Evolutionary conservation across 2,113 vertebrate species (phyloP).

Genomic region (Sylvietta virens): DNA sequence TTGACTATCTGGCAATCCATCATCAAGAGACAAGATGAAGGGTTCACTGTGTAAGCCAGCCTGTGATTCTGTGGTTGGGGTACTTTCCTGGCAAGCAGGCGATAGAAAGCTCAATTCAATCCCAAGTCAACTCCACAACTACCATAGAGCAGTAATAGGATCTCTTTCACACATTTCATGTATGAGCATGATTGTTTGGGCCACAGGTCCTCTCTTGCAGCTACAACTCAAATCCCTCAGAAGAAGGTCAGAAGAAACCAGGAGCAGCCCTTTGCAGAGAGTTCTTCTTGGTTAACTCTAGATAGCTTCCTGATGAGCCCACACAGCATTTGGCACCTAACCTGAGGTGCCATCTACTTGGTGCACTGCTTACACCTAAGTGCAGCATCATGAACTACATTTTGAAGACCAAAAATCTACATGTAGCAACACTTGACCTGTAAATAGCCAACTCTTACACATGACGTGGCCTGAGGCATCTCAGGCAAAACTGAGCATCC

Average conservation of each 20-base stretch:
- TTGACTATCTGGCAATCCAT: background rate
- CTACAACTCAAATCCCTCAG: background rate
- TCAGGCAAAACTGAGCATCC: background rate
- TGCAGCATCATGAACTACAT: background rate
- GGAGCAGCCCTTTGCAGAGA: background rate
- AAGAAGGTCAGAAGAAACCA: background rate
- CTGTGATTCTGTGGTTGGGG: background rate
- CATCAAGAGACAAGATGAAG: background rate
- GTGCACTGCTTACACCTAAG: background rate
- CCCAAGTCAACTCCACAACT: background rate
- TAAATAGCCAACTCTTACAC: background rate
- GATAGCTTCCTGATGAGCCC: background rate
- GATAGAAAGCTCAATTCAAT: background rate
- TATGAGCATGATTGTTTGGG: background rate
- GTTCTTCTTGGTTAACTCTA: background rate
- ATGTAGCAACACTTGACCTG: background rate
- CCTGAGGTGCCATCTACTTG: background rate
- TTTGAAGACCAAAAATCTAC: background rate
- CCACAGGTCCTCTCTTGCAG: background rate
- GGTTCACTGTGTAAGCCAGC: background rate
- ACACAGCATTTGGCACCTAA: background rate
- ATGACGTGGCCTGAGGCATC: accelerated
- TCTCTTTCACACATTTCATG: background rate
- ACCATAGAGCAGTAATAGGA: background rate
- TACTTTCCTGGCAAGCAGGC: background rate